phyloP scores from a whole-genome alignment of 2,113 vertebrate species.

The Grallaria varia region DNA sequence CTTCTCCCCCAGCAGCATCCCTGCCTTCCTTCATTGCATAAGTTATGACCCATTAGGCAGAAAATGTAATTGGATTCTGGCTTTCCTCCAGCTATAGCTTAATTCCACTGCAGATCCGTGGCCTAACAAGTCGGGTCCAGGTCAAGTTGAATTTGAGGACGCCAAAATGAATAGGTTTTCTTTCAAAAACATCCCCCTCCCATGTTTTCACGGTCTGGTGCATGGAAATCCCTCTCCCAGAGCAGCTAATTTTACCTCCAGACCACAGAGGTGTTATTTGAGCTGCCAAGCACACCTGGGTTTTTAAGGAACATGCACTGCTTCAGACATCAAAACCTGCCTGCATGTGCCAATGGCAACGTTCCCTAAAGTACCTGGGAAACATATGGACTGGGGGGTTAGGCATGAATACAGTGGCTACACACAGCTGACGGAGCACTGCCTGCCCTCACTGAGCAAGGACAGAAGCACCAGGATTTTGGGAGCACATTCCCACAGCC shows the following conservation, averaged over 20 bases:
- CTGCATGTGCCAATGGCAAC: background rate
- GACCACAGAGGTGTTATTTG: background rate
- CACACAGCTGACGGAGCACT: background rate
- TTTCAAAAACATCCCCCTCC: background rate
- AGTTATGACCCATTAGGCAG: slow-evolving; percentile 42
- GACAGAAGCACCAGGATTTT: rapidly evolving
- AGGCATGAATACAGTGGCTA: rapidly evolving
- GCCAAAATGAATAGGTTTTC: background rate
- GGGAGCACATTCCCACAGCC: background rate
- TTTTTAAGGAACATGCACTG: background rate
- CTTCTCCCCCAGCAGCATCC: background rate
- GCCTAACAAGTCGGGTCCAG: background rate
- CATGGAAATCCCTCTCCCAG: background rate
- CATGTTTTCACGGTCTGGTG: background rate
- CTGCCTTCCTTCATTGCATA: background rate
- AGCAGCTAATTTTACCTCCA: background rate
- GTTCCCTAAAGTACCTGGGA: background rate
- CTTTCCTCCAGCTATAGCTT: slow-evolving; percentile 17
- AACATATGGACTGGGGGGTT: rapidly evolving
- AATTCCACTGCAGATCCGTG: background rate
- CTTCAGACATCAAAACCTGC: background rate
- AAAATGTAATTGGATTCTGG: slow-evolving; percentile 21
- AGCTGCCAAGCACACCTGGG: background rate
- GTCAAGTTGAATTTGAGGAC: slow-evolving; percentile 44
- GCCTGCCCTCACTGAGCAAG: background rate